Evolutionary conservation across 2,797 vertebrate genomes (phyloP), one percentile per base, ranked within the genome.

Genomic region (Steatocranus sp.): DNA sequence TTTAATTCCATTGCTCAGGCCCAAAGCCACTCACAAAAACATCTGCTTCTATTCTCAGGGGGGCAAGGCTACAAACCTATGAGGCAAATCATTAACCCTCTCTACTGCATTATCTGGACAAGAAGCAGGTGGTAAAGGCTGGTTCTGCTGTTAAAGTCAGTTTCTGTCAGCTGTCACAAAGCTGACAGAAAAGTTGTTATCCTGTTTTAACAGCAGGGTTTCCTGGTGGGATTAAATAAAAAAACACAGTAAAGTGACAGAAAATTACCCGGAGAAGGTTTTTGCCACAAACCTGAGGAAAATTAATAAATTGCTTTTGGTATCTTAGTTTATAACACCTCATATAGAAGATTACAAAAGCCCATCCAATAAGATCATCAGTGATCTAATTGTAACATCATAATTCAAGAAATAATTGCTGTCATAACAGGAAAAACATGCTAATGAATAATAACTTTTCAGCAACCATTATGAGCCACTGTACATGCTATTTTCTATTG

Each of bases 21-120:
- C 66, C 46, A 54, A 11, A 75, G 53, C 32, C 38, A 3, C n/a
- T 9, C 48, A 25, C 43, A 82, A 48, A 82, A 80, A 68, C 91
- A 85, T 14, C 78, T 91, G 92, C 58, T 75, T 36, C 63, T 38
- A 58, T 5, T 86, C 82, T 82, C 83, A 73, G 36, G 38, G 46
- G 1, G 66, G 15, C 53, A 46, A 4, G 11, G 27, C 56, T 11
- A 20, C 8, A 51, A 51, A 2, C 4, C 63, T 25, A 4, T 27
- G 79, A 82, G 46, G 83, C 18, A 70, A 92, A 94, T 91, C 58
- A 93, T 93, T 93, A 88, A 92, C 88, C 23, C 11, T 15, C 5
- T 30, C 74, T 63, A 46, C 46, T n/a, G 54, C 78, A 43, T 75
- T 27, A 78, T 74, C 76, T 11, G 58, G 51, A 63, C 43, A 27